phyloP scores from a whole-genome alignment of 2,888 invertebrate genomes.

The Metalampra italica region DNA sequence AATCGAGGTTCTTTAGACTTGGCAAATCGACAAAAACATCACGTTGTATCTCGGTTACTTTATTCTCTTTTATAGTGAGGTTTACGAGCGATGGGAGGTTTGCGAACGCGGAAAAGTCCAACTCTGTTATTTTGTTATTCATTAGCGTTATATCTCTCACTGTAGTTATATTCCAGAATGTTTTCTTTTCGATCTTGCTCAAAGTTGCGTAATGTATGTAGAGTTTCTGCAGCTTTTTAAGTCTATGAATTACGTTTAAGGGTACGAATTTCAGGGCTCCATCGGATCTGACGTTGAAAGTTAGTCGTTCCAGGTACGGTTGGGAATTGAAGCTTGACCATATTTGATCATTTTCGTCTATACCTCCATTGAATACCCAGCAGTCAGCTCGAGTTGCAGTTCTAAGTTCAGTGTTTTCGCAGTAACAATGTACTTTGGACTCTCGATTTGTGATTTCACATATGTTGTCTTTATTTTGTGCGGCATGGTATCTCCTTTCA shows the following conservation, averaged over 20 bases:
- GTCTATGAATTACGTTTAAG: conserved; percentile 80
- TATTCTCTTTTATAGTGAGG: conserved; percentile 87
- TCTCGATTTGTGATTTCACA: conserved; percentile 77
- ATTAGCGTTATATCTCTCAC: conserved; percentile 84
- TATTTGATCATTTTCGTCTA: conserved; percentile 82
- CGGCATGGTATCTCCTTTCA: conserved; percentile 59
- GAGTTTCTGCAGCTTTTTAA: conserved; percentile 82
- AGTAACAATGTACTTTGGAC: conserved; percentile 82
- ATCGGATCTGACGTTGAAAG: conserved; percentile 83
- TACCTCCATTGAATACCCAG: conserved; percentile 85
- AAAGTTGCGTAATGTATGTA: conserved; percentile 86
- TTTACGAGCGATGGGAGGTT: conserved; percentile 84
- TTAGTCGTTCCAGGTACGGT: conserved; percentile 81
- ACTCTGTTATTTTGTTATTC: conserved; percentile 83
- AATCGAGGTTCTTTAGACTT: conserved; percentile 83
- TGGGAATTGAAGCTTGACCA: conserved; percentile 87
- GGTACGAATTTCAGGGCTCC: conserved; percentile 85
- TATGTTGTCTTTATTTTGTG: conserved; percentile 71
- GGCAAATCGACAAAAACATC: conserved; percentile 88
- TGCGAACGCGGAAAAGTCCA: conserved; percentile 85
- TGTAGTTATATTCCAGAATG: conserved; percentile 86
- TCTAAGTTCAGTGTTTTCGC: conserved; percentile 76
- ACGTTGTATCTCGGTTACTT: conserved; percentile 85
- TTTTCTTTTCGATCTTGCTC: conserved; percentile 82
- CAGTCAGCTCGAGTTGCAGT: conserved; percentile 85